Conservation (phyloP, 2,797 vertebrate genomes). For the Champsocephalus esox region DNA sequence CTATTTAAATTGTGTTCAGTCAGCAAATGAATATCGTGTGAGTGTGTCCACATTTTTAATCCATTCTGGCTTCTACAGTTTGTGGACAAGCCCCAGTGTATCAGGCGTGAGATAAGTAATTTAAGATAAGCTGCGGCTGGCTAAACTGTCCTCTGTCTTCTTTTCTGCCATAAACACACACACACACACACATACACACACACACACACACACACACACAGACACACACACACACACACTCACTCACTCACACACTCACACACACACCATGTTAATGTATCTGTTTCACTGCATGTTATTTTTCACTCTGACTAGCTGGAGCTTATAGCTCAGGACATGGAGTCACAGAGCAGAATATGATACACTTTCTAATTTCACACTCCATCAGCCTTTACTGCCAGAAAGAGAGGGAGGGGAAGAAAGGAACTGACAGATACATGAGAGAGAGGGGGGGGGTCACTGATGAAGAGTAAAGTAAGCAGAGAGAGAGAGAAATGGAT, state of each 20-base stretch:
- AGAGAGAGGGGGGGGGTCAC: slow-evolving; percentile 7
- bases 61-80: slow-evolving; percentile 47
- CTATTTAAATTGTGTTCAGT: slow-evolving; percentile 53
- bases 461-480: slow-evolving; percentile 59
- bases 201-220: slow-evolving; percentile 6
- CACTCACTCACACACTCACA: slow-evolving; percentile 30
- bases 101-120: slow-evolving; percentile 75
- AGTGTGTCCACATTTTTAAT: slow-evolving; percentile 55
- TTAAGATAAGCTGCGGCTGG: slow-evolving; percentile 73
- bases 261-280: slow-evolving; percentile 77
- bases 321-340: slow-evolving; percentile 82
- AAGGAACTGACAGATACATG: slow-evolving; percentile 61
- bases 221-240: not conserved
- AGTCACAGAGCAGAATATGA: slow-evolving; percentile 90
- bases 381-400: slow-evolving; percentile 94
- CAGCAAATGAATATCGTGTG: slow-evolving; percentile 42
- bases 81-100: slow-evolving; percentile 63
- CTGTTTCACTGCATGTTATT: slow-evolving; percentile 83
- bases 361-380: slow-evolving; percentile 99
- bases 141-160: slow-evolving; percentile 69
- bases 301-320: slow-evolving; percentile 82
- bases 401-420: slow-evolving; percentile 70
- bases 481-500: slow-evolving; percentile 57
- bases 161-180: slow-evolving; percentile 29
- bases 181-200: slow-evolving; percentile 22